Evolutionary conservation across 2,797 vertebrate species (phyloP).

Genomic region (Sebastes jordani): DNA sequence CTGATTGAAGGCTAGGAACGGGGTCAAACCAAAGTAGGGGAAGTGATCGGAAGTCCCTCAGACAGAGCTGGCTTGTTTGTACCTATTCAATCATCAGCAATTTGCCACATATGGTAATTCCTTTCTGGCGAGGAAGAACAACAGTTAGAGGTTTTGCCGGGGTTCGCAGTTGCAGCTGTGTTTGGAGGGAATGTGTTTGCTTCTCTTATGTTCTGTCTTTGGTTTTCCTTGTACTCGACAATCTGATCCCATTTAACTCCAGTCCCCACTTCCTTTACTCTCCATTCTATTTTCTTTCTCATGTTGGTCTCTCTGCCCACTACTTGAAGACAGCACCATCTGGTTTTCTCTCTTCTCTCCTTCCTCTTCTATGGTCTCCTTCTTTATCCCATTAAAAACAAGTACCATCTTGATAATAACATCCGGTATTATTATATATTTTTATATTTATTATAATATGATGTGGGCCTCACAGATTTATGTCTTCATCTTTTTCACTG

Average conservation of each 20-base stretch:
- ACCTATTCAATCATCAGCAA: constrained; percentile 66
- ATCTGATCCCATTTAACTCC: constrained; percentile 29
- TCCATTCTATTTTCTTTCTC: constrained; percentile 8
- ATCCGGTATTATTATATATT: not conserved
- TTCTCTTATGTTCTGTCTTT: constrained; percentile 14
- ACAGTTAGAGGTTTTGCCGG: constrained; percentile 71
- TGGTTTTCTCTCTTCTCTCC: not conserved
- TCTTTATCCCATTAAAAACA: not conserved
- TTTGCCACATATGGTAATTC: constrained; percentile 54
- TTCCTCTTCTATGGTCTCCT: not conserved
- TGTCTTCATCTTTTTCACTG: not conserved
- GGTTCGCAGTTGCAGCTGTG: constrained; percentile 58
- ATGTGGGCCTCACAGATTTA: not conserved
- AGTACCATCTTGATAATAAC: not conserved
- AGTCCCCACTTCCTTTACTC: constrained; percentile 19
- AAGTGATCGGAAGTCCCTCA: constrained; percentile 33
- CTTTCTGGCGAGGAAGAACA: constrained; percentile 54
- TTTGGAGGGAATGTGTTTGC: constrained; percentile 53
- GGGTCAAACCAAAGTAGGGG: not conserved
- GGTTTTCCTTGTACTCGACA: not conserved
- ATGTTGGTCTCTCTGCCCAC: constrained; percentile 3
- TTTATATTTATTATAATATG: not conserved
- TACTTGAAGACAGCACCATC: not conserved
- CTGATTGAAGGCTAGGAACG: not conserved
- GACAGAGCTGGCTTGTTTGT: constrained; percentile 37